Base-by-base conservation (phyloP, 2,113 vertebrate species). In the Macaca mulatta region DNA sequence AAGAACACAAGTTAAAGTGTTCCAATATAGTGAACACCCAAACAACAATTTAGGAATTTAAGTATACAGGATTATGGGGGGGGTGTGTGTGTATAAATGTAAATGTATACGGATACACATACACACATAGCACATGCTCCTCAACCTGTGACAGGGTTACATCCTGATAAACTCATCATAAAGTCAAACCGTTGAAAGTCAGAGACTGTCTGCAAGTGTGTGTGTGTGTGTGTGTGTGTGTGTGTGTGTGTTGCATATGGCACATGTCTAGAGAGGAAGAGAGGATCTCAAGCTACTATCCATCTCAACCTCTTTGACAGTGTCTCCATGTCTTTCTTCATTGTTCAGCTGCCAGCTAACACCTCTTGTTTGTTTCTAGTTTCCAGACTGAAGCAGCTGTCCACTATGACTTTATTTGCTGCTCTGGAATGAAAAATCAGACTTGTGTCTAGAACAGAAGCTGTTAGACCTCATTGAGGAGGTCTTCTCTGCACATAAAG, bases 361-460 rank as follows among this genome's bases (percentile, higher is more conserved):
- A 78, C 32, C 48, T 89, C 52, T 59, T 16, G 1, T 5, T 50
- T 82, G 30, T 85, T 55, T 93, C 74, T 4, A 81, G 40, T 75
- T 82, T 61, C 67, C 18, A 69, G 22, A 89, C 20, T 88, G 84
- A 82, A 79, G 40, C n/a, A 79, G 40, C 14, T 88, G n/a, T 50
- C 55, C 17, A 32, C 35, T 82, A 64, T 43, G 45, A 69, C 40
- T 79, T 89, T n/a, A 78, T 27, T 5, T 69, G 67, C n/a, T 85
- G 35, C 43, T 92, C 57, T 85, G 67, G 48, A 87, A 82, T 86
- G 57, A 84, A 94, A 95, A 86, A 23, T 85, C 50, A 72, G 40
- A 90, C 45, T 83, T 43, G 18, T 25, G 14, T 78, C 50, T 55
- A 40, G 27, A 80, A 69, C n/a, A 89, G 52, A 61, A 82, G 27